Percentiles rank a stretch among this genome's conserved stretches.
phyloP scores from a whole-genome alignment of 2,113 vertebrate genomes.

The Epinephelus lanceolatus region DNA sequence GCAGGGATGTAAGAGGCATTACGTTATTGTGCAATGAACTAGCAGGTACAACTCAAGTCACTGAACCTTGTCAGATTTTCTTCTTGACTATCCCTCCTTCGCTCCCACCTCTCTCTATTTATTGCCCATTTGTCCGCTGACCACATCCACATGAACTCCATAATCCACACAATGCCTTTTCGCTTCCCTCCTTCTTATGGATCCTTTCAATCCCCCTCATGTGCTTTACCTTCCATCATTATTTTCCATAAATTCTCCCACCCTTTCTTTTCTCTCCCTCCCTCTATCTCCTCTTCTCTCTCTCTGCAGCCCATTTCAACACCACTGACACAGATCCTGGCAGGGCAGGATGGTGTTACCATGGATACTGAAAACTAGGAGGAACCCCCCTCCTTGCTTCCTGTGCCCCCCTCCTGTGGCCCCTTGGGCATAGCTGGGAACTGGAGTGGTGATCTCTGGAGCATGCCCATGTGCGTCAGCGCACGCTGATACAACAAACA shows the following conservation, averaged over 20 bases:
- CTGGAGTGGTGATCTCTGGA: constrained; percentile 63
- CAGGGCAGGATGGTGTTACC: constrained; percentile 71
- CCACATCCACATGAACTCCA: neutral
- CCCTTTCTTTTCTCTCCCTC: neutral
- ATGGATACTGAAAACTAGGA: constrained; percentile 75
- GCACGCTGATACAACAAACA: neutral
- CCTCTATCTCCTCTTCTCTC: constrained; percentile 13
- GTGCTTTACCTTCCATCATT: neutral
- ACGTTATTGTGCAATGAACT: neutral
- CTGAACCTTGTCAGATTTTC: neutral
- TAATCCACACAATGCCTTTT: neutral
- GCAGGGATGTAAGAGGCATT: neutral
- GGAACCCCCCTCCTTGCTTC: constrained; percentile 39
- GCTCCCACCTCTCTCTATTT: neutral
- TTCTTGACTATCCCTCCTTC: neutral
- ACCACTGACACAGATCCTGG: constrained; percentile 65
- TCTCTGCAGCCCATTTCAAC: constrained; percentile 41
- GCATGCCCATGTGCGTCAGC: constrained; percentile 42
- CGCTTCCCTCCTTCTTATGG: neutral
- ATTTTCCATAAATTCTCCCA: constrained; percentile 1
- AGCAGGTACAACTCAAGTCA: constrained; percentile 1
- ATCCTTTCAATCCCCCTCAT: neutral
- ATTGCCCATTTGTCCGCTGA: constrained; percentile 12
- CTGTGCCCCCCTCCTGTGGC: constrained; percentile 24
- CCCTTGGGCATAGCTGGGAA: constrained; percentile 60